Conservation (phyloP, 2,888 invertebrate genomes). For the Dolomedes plantarius region DNA sequence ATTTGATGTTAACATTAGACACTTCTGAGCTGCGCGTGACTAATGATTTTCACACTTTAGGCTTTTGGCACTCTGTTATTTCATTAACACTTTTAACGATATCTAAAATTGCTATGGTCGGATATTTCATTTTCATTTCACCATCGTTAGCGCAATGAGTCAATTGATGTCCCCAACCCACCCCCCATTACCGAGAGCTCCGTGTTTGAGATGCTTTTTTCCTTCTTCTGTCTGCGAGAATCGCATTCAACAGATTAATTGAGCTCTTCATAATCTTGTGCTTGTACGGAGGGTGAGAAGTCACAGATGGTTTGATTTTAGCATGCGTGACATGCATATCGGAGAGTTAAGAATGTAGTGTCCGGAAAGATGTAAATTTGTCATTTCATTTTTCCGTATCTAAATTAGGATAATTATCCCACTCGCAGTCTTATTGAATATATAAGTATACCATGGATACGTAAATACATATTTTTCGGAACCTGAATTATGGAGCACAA, state of each 20-base stretch:
- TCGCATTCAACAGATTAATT: not conserved
- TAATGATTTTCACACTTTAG: not conserved
- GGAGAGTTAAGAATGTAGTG: too few relatives aligned
- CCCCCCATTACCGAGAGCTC: not conserved
- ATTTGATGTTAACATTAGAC: not conserved
- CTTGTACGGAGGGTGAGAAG: not conserved
- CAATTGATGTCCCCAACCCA: not conserved
- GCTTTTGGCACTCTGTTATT: not conserved
- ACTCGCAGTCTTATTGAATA: too few relatives aligned
- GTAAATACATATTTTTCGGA: too few relatives aligned
- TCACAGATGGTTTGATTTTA: not conserved
- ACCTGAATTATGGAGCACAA: too few relatives aligned
- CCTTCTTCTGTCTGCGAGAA: not conserved
- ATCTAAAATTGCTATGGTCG: not conserved
- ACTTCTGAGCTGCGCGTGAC: too few relatives aligned
- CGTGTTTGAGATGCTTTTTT: not conserved
- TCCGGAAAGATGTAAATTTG: too few relatives aligned
- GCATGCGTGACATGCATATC: not conserved
- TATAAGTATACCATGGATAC: too few relatives aligned
- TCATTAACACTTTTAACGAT: not conserved
- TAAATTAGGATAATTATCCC: too few relatives aligned
- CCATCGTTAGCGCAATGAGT: not conserved
- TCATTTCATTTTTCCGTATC: too few relatives aligned
- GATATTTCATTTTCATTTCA: not conserved
- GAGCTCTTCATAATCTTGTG: not conserved